Conservation (phyloP, 2,797 vertebrate genomes). For the Gallinago nigripennis region DNA sequence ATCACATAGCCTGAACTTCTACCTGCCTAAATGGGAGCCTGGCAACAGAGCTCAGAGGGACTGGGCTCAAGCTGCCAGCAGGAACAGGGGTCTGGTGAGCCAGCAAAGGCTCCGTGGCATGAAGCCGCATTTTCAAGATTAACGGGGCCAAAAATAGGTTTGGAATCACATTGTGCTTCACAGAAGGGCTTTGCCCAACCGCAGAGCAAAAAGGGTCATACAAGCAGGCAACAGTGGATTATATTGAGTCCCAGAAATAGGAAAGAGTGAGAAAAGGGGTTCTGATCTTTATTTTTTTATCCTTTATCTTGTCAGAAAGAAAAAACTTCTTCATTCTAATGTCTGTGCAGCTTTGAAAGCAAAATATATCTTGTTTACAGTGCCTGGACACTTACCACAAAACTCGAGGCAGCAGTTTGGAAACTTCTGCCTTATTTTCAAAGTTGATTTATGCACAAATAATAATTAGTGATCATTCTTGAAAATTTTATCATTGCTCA, state of each 20-base stretch:
- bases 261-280: background rate
- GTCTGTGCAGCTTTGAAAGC: background rate
- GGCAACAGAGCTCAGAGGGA: constrained; percentile 8
- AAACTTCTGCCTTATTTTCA: background rate
- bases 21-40: background rate
- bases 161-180: background rate
- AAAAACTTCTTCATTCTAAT: background rate
- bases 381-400: background rate
- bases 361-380: background rate
- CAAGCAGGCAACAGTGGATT: background rate
- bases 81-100: background rate
- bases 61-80: background rate
- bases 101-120: background rate
- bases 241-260: background rate
- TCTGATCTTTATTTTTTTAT: background rate
- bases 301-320: background rate
- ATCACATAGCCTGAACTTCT: background rate
- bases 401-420: background rate
- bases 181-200: background rate
- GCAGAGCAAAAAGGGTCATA: background rate
- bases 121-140: background rate
- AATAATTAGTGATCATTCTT: background rate
- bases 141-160: constrained; percentile 35
- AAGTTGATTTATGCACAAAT: background rate
- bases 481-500: background rate